These are phyloP conservation scores for Eulemur rufifrons DNA, from an alignment of 2,113 vertebrate species.

Conservation along the genomic window DNA sequence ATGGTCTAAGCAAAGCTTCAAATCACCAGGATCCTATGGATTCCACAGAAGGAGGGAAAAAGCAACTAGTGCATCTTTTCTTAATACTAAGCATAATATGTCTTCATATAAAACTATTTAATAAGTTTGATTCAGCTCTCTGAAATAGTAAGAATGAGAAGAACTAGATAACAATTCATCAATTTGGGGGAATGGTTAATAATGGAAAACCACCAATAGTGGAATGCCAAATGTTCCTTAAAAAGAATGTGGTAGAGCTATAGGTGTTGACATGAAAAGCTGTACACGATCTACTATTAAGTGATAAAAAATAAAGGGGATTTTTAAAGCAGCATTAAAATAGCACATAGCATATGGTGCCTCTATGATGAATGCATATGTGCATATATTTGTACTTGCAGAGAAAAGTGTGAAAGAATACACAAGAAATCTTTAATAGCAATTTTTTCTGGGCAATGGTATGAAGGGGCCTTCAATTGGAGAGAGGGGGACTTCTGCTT, in stretches of 20 bases:
- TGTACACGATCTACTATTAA: neutral
- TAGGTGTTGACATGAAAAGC: neutral
- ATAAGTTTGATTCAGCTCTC: neutral
- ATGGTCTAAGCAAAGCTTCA: neutral
- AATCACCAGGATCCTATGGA: neutral
- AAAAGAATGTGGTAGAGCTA: neutral
- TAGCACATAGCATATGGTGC: neutral
- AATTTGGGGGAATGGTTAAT: neutral
- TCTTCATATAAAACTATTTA: neutral
- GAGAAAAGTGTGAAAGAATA: neutral
- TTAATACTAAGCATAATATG: neutral
- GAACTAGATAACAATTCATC: neutral
- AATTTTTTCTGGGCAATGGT: neutral
- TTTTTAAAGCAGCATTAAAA: conserved; percentile 15
- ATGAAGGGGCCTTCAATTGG: neutral
- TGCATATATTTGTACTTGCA: neutral
- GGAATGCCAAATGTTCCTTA: neutral
- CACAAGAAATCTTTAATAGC: neutral
- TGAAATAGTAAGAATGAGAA: neutral
- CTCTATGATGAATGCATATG: neutral
- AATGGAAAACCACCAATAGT: neutral
- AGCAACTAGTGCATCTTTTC: neutral
- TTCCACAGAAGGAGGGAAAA: neutral
- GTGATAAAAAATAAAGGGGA: neutral
- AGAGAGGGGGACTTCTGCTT: neutral